Conservation (phyloP, 2,797 vertebrate species). For the Rhinoraja longicauda region DNA sequence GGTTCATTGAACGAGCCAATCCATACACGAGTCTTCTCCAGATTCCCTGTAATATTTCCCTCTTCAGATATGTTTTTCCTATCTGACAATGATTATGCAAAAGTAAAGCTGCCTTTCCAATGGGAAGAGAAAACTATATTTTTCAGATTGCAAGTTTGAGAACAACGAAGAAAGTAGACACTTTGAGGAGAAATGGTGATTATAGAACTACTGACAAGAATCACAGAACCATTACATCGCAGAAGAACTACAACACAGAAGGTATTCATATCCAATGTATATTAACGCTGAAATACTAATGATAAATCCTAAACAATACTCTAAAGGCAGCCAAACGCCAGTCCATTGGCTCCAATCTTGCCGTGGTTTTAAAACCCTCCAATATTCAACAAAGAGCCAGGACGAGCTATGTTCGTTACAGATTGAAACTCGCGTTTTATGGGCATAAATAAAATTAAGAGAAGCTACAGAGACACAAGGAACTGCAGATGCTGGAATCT, state of each 20-base stretch:
- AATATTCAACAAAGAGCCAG: neutral
- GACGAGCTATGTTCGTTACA: too few relatives aligned
- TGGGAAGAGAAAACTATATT: neutral
- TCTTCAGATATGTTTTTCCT: neutral
- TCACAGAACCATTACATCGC: too few relatives aligned
- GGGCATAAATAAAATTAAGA: neutral
- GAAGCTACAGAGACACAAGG: too few relatives aligned
- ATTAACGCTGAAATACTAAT: neutral
- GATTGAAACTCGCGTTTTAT: neutral
- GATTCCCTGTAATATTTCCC: neutral
- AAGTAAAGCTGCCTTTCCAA: neutral
- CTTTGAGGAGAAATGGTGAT: neutral
- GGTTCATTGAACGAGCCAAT: neutral
- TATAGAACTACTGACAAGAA: too few relatives aligned
- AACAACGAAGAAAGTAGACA: neutral
- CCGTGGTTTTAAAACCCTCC: neutral
- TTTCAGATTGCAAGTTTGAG: neutral
- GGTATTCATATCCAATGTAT: neutral
- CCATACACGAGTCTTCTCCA: neutral
- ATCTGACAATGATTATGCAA: neutral
- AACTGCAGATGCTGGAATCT: too few relatives aligned
- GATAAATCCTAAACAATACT: neutral
- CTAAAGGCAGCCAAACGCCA: neutral
- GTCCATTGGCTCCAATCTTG: neutral
- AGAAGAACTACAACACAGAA: neutral